Evolutionary conservation across 2,888 invertebrate genomes (phyloP).

Genomic region (Sylvicola fuscatus): DNA sequence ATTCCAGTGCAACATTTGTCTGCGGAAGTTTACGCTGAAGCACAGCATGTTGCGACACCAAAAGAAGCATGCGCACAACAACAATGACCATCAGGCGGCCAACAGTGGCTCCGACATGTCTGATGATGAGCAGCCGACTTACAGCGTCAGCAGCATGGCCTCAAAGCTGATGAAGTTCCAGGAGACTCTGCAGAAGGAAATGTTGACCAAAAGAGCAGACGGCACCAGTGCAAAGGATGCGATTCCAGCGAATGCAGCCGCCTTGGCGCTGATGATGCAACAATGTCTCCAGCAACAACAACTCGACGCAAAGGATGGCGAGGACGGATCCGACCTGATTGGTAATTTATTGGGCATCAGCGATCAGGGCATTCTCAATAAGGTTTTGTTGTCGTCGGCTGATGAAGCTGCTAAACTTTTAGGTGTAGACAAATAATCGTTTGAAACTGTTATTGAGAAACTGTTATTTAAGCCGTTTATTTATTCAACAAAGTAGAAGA

Average conservation of each 20-base stretch:
- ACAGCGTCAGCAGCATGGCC: constrained; percentile 9
- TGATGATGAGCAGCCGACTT: constrained; percentile 20
- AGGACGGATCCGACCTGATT: constrained; percentile 53
- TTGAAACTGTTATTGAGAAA: too few relatives aligned
- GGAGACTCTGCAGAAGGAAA: background rate
- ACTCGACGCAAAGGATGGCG: constrained; percentile 16
- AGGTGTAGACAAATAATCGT: constrained; percentile 46
- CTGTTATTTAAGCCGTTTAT: too few relatives aligned
- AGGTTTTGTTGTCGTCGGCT: constrained; percentile 57
- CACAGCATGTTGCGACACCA: constrained; percentile 88
- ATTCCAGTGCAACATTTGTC: constrained; percentile 78
- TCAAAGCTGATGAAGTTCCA: constrained; percentile 7
- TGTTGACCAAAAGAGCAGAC: background rate
- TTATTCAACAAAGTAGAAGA: too few relatives aligned
- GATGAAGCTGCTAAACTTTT: constrained; percentile 74
- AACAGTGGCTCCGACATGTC: constrained; percentile 24
- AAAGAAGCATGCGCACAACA: constrained; percentile 55
- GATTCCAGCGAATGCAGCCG: constrained; percentile 1
- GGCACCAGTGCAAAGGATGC: too few relatives aligned
- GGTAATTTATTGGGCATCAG: constrained; percentile 77
- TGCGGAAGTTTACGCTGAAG: constrained; percentile 73
- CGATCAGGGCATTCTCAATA: constrained; percentile 68
- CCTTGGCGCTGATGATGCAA: background rate
- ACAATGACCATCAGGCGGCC: constrained; percentile 11
- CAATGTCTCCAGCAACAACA: constrained; percentile 28